Base-by-base conservation (phyloP, 2,888 invertebrate genomes). In the Acrocera orbiculus region DNA sequence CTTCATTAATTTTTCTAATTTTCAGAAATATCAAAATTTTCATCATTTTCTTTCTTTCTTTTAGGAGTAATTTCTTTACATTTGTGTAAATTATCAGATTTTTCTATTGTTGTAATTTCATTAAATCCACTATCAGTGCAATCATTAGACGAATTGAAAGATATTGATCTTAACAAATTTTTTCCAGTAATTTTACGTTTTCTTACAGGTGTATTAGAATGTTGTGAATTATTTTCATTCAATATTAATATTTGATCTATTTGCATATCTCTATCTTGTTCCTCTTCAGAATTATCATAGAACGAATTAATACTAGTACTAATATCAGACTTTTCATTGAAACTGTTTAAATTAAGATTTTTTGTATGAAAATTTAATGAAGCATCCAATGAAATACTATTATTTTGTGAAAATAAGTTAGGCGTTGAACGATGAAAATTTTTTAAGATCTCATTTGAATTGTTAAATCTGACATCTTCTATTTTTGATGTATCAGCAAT, bases 81-180 rank as follows among this genome's bases (percentile, higher is more conserved):
- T n/a, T n/a, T n/a, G n/a, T n/a, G n/a, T n/a, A n/a, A n/a, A n/a
- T n/a, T n/a, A n/a, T n/a, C n/a, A n/a, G n/a, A n/a, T n/a, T 24
- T 38, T 17, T 43, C 39, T 4, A 20, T 47, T 42, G 35, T 49
- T 36, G 47, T 45, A 40, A 52, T 53, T 28, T 59, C 58, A 41
- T 58, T 58, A 30, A 58, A 58, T 4, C 60, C 60, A 29, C 60
- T 60, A 30, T 59, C 59, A 3, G 51, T 48, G 15, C 56, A 50
- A 24, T 49, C 44, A 16, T 44, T 44, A 4, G 47, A 35, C 25
- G 46, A 42, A 37, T 53, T 52, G 20, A 46, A 46, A 8, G 50
- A 48, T 30, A 59, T 58, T 0, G 60, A 58, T 40, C 51, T 53
- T n/a, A 60, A 59, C 2, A 59, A 42, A 44, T 59, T 59, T 44